Percentiles rank a stretch among this genome's conserved stretches.
Evolutionary conservation across 2,888 invertebrate genomes (phyloP).

Genomic region (Acrocera orbiculus): DNA sequence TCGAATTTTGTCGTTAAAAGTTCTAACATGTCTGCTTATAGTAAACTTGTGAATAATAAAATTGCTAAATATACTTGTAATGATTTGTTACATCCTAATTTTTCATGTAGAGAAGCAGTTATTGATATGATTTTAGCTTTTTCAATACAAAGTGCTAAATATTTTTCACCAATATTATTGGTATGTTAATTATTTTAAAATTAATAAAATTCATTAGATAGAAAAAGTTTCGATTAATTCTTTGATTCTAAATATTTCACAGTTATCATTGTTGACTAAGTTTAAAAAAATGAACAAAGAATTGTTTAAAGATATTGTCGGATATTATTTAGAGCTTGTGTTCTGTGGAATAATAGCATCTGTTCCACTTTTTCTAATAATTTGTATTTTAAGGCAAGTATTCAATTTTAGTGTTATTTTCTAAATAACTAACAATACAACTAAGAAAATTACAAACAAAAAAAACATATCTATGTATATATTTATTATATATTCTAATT

Average conservation of each 20-base stretch:
- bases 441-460: too few relatives aligned
- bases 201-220: background rate
- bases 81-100: conserved; percentile 16
- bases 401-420: background rate
- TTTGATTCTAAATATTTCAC: background rate
- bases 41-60: conserved; percentile 17
- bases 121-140: conserved; percentile 11
- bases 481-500: background rate
- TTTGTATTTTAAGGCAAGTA: background rate
- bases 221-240: background rate
- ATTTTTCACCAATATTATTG: conserved; percentile 11
- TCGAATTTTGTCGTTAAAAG: too few relatives aligned
- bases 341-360: background rate
- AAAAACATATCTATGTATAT: too few relatives aligned
- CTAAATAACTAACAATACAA: background rate
- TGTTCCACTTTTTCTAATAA: background rate
- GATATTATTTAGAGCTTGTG: background rate
- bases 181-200: background rate
- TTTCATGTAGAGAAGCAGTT: conserved; percentile 13
- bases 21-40: conserved; percentile 17
- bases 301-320: background rate
- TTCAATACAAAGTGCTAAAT: conserved; percentile 15
- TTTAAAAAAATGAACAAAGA: background rate
- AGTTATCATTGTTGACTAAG: conserved; percentile 3
- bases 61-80: conserved; percentile 14